Base-by-base conservation (phyloP, 1,140 invertebrate genomes). In the Macrobrachium nipponense region DNA sequence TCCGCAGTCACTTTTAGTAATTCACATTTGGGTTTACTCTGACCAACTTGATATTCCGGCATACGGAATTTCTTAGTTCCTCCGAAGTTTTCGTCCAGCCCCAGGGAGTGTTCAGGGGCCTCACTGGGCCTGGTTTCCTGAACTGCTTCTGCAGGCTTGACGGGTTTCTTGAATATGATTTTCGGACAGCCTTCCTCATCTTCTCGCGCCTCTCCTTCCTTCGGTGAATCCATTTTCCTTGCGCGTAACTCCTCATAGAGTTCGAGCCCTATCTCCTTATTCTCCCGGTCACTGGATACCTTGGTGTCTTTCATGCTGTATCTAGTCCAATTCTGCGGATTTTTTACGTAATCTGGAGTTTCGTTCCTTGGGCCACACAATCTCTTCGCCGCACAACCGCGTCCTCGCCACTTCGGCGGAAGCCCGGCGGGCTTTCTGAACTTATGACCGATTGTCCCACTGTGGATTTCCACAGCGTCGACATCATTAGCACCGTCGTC, bases 331-430 rank as follows among this genome's bases (percentile, higher is more conserved):
- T 86, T 86, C 18, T 86, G 76, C 6, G 83, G 83, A 51, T 86
- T 79, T 72, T 86, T 86, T 43, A 86, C 73, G 51, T 61, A 86
- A 23, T 86, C 83, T 20, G 83, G 83, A 15, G 83, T 86, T 62
- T 23, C 62, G 59, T 86, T 86, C 20, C 62, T 79, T 4, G 83
- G 77, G 12, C 72, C 82, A 70, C 15, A 44, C 17, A 1, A 4
- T 51, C 80, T 60, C 44, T 51, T 58, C 17, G 62, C 17, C 15
- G 75, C 76, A 17, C 73, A 12, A 5, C 75, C 73, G 0, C 64
- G n/a, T 10, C 83, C 76, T 59, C 83, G 75, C 76, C 83, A 70
- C 8, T 14, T 59, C 5, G 75, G 64, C 17, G 66, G 75, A 5
- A 18, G 23, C 8, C 66, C 59, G n/a, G 18, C 18, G 14, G 83